A percentile compares a stretch with the other conserved stretches of the same genome.
phyloP scores from a whole-genome alignment of 2,113 vertebrate genomes.

The Petrocephalus zakoni region DNA sequence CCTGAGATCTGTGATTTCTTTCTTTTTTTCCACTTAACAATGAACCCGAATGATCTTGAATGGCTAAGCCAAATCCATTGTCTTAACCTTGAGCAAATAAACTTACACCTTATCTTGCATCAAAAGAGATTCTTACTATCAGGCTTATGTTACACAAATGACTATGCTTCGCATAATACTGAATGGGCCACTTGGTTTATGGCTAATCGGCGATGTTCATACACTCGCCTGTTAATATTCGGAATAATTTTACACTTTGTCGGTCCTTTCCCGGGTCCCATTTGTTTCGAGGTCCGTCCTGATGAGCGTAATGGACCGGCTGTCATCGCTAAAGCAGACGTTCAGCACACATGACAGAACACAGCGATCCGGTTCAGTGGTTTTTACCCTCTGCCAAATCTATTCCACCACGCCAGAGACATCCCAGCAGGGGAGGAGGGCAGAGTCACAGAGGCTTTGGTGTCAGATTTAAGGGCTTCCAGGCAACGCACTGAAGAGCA shows the following conservation, averaged over 20 bases:
- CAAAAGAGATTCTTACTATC: background rate
- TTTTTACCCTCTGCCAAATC: background rate
- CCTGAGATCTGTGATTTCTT: background rate
- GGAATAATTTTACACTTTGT: constrained; percentile 13
- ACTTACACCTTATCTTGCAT: background rate
- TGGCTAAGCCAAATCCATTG: background rate
- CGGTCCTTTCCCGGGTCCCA: background rate
- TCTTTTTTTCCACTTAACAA: background rate
- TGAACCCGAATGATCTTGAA: background rate
- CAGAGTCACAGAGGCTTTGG: background rate
- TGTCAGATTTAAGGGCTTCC: background rate
- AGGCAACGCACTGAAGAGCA: background rate
- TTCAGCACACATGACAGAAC: constrained; percentile 7
- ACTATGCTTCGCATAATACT: background rate
- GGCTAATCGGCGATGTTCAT: background rate
- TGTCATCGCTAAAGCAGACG: background rate
- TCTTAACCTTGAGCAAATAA: constrained; percentile 1
- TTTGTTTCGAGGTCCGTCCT: background rate
- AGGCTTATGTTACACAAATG: background rate
- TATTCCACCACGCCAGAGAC: background rate
- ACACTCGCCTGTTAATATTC: background rate
- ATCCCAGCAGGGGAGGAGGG: background rate
- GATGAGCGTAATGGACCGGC: constrained; percentile 3
- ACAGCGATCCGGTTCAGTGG: background rate
- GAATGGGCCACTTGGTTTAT: background rate